Conservation (phyloP, 2,797 vertebrate species). For the Labroides dimidiatus region DNA sequence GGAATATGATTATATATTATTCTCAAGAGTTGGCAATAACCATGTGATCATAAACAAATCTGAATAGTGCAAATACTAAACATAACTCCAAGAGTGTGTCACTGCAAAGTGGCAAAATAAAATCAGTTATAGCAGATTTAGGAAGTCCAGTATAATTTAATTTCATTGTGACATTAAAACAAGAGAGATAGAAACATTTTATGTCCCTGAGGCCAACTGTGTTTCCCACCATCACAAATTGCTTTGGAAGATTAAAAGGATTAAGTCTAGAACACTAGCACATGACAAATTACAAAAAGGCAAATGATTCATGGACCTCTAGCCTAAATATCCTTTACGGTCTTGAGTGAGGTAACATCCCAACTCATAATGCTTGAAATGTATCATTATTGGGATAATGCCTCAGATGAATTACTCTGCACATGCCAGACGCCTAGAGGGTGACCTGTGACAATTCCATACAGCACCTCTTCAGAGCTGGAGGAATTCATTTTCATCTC, state of each 20-base stretch:
- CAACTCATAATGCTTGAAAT: constrained; percentile 82
- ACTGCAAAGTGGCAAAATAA: constrained; percentile 40
- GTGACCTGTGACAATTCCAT: constrained; percentile 84
- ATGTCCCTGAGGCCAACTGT: not conserved
- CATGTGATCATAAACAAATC: not conserved
- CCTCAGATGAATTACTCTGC: constrained; percentile 83
- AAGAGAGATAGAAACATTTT: not conserved
- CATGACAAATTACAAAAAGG: constrained; percentile 67
- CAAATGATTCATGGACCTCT: constrained; percentile 76
- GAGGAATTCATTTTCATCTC: constrained; percentile 89
- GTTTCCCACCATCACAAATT: constrained; percentile 24
- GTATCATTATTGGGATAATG: constrained; percentile 86
- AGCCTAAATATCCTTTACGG: constrained; percentile 84
- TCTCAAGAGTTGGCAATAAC: not conserved
- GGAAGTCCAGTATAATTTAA: not conserved
- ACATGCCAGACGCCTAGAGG: constrained; percentile 68
- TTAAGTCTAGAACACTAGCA: constrained; percentile 53
- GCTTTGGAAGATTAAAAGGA: constrained; percentile 57
- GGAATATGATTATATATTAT: not conserved
- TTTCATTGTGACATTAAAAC: not conserved
- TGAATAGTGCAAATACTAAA: not conserved
- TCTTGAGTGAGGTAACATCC: constrained; percentile 81
- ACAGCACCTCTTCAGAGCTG: constrained; percentile 75
- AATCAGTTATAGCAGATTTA: not conserved
- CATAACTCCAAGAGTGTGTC: constrained; percentile 17